Conservation (phyloP, 1,140 invertebrate species). For the Drosophila tsacasi region DNA sequence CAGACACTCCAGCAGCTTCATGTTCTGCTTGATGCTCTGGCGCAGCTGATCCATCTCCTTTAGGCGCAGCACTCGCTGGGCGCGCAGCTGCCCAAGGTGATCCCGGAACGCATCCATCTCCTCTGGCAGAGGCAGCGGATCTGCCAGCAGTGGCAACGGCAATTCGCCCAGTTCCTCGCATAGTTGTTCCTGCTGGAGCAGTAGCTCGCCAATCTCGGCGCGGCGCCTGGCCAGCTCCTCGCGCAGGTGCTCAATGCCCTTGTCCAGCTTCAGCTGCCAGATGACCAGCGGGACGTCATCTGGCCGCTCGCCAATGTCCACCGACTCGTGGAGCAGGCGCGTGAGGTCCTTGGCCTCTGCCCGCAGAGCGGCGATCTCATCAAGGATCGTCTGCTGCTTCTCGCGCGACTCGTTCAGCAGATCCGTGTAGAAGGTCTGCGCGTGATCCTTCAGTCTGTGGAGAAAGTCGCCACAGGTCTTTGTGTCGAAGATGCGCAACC, state of each 20-base stretch:
- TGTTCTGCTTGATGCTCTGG: conserved; percentile 54
- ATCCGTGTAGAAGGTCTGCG: conserved; percentile 53
- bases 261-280: conserved; percentile 57
- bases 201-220: conserved; percentile 60
- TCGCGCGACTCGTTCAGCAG: conserved; percentile 58
- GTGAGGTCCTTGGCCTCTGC: conserved; percentile 52
- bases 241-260: conserved; percentile 58
- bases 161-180: conserved; percentile 67
- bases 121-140: conserved; percentile 57
- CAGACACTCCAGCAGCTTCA: conserved; percentile 52
- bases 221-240: conserved; percentile 47
- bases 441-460: conserved; percentile 54
- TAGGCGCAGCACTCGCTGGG: conserved; percentile 33
- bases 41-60: conserved; percentile 50
- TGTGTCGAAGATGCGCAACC: conserved; percentile 62
- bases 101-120: conserved; percentile 55
- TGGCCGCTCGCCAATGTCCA: conserved; percentile 39
- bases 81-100: conserved; percentile 43
- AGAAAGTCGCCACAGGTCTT: conserved; percentile 58
- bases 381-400: conserved; percentile 43
- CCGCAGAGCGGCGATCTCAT: conserved; percentile 43
- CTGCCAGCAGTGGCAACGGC: conserved; percentile 56
- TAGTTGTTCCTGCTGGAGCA: conserved; percentile 66
- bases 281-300: conserved; percentile 52
- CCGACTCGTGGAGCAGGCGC: conserved; percentile 50